Evolutionary conservation across 2,113 vertebrate genomes (phyloP).

Genomic region (Rhabdornis inornatus): DNA sequence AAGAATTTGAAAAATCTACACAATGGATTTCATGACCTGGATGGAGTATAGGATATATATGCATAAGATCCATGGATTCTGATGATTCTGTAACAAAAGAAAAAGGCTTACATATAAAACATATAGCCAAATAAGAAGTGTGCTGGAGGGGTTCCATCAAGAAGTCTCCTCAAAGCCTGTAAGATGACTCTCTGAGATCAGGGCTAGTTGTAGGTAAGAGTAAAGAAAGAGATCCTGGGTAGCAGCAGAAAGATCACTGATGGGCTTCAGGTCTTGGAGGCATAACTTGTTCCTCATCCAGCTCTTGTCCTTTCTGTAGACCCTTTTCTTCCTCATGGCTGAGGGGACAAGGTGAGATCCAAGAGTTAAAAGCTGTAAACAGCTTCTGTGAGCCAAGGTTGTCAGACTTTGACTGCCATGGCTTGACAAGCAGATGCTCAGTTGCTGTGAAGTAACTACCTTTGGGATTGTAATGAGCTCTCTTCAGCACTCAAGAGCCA

Average conservation of each 20-base stretch:
- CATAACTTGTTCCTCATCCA: not conserved
- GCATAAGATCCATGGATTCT: not conserved
- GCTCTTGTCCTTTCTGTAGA: not conserved
- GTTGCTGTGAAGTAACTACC: not conserved
- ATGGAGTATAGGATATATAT: not conserved
- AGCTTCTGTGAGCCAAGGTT: not conserved
- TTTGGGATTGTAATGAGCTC: not conserved
- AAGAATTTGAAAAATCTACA: not conserved
- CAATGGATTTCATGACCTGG: not conserved
- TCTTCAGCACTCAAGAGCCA: not conserved
- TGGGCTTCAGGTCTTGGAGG: not conserved
- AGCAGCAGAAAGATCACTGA: not conserved
- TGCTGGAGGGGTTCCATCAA: not conserved
- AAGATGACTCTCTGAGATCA: not conserved
- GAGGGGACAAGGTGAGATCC: not conserved
- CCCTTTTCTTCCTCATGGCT: not conserved
- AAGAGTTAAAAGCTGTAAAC: not conserved
- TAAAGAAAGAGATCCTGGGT: not conserved
- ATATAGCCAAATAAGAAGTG: not conserved
- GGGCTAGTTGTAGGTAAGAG: not conserved
- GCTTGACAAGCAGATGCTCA: not conserved
- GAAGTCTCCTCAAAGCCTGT: not conserved
- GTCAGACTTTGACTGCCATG: not conserved
- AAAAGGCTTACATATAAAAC: not conserved
- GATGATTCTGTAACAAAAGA: not conserved